phyloP scores from a whole-genome alignment of 1,140 invertebrate species.

The Heliconius nattereri region DNA sequence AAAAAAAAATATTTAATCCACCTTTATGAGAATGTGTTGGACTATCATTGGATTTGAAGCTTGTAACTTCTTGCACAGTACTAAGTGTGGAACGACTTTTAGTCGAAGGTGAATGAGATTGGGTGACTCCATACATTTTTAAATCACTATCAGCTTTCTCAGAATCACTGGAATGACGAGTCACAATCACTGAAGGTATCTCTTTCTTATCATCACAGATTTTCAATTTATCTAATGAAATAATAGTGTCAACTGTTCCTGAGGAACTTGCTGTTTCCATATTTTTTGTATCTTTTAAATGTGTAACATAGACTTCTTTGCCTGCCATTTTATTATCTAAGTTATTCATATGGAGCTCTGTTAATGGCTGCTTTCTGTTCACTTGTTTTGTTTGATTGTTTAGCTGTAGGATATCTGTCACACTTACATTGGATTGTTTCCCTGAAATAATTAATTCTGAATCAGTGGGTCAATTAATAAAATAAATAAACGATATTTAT shows the following conservation, averaged over 20 bases:
- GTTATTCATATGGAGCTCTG: conserved; percentile 61
- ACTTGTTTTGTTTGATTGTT: conserved; percentile 53
- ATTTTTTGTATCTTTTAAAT: conserved; percentile 58
- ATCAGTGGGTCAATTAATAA: too few relatives aligned
- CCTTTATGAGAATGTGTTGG: conserved; percentile 56
- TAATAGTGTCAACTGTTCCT: conserved; percentile 61
- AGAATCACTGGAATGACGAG: conserved; percentile 41
- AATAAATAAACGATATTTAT: too few relatives aligned
- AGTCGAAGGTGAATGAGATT: conserved; percentile 65
- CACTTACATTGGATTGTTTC: conserved; percentile 66
- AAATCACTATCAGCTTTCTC: conserved; percentile 30
- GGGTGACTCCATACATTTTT: conserved; percentile 38
- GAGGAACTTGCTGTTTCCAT: conserved; percentile 56
- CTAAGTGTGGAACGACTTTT: conserved; percentile 66
- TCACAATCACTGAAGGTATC: conserved; percentile 54
- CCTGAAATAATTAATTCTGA: conserved; percentile 41
- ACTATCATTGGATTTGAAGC: conserved; percentile 65
- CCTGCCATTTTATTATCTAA: conserved; percentile 49
- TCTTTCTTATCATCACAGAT: conserved; percentile 45
- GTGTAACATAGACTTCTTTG: conserved; percentile 49
- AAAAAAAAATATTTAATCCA: conserved; percentile 37
- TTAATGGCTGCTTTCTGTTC: conserved; percentile 59
- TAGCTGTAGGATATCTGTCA: conserved; percentile 61
- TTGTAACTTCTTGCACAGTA: conserved; percentile 63
- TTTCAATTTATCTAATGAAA: conserved; percentile 59